Evolutionary conservation across 2,113 vertebrate species (phyloP).

Genomic region (Sphaerodactylus townsendi): DNA sequence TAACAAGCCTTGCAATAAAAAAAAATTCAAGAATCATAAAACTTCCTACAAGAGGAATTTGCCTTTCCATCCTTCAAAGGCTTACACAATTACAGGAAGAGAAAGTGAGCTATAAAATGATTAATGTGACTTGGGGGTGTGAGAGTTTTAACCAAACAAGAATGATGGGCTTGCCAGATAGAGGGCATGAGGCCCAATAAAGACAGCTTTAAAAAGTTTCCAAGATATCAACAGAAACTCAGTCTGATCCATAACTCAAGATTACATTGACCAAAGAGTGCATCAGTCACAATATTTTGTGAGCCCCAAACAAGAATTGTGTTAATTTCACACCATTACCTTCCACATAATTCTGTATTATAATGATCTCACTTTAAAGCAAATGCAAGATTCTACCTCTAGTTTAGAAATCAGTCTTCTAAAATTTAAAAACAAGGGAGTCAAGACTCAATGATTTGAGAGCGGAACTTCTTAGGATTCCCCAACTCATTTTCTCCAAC

Average conservation of each 20-base stretch:
- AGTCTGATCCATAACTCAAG: neutral
- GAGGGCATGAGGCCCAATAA: neutral
- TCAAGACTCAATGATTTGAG: no score
- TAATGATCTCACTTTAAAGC: neutral
- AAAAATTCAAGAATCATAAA: conserved; percentile 22
- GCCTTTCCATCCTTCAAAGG: conserved; percentile 21
- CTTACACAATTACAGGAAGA: neutral
- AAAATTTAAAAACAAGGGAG: neutral
- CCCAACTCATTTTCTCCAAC: neutral
- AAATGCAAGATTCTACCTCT: neutral
- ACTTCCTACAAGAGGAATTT: conserved; percentile 34
- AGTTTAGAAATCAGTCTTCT: neutral
- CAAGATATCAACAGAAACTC: neutral
- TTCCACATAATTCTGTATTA: neutral
- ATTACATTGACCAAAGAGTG: neutral
- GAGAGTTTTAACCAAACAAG: conserved; percentile 27
- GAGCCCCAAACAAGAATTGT: neutral
- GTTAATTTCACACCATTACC: neutral
- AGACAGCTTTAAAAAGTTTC: neutral
- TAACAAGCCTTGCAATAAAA: neutral
- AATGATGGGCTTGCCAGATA: conserved; percentile 16
- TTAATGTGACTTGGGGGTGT: neutral
- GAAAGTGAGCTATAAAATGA: neutral
- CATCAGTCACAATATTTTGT: neutral
- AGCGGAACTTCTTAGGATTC: neutral